A percentile compares a stretch with the other conserved stretches of the same genome.
These are phyloP conservation scores for Hypselothyrea guttata DNA, from an alignment of 2,888 invertebrate genomes.

Conservation along the genomic window DNA sequence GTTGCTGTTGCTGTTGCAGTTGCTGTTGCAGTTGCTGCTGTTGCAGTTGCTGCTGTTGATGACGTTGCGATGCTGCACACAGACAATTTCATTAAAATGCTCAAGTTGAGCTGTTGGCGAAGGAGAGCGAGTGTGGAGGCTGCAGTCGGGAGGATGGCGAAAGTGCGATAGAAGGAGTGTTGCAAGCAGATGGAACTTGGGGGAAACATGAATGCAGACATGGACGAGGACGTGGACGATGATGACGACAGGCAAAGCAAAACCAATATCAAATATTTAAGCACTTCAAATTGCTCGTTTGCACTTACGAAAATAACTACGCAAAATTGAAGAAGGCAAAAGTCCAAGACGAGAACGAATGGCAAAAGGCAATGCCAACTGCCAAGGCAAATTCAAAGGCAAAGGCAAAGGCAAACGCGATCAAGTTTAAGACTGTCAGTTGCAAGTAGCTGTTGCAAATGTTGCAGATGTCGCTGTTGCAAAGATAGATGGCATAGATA, in stretches of 20 bases:
- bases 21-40: slow-evolving; percentile 2
- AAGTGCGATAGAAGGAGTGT: background rate
- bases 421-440: slow-evolving; percentile 20
- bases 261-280: slow-evolving; percentile 76
- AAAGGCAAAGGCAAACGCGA: slow-evolving; percentile 7
- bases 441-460: slow-evolving; percentile 30
- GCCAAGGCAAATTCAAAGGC: background rate
- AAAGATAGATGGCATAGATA: slow-evolving; percentile 37
- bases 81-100: slow-evolving; percentile 68
- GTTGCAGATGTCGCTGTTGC: slow-evolving; percentile 21
- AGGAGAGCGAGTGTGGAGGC: background rate
- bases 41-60: slow-evolving; percentile 21
- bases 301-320: slow-evolving; percentile 74
- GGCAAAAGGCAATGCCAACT: too few species aligned
- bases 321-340: slow-evolving; percentile 58
- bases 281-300: slow-evolving; percentile 76
- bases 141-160: background rate
- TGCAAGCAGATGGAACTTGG: background rate
- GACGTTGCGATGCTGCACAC: slow-evolving; percentile 40
- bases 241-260: slow-evolving; percentile 43
- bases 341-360: slow-evolving; percentile 14
- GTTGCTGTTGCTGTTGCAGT: slow-evolving; percentile 3
- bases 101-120: slow-evolving; percentile 22
- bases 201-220: too few species aligned
- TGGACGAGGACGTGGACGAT: background rate